Percentiles rank a stretch among this genome's conserved stretches.
phyloP scores from a whole-genome alignment of 2,888 invertebrate species.

The Axea sp. region DNA sequence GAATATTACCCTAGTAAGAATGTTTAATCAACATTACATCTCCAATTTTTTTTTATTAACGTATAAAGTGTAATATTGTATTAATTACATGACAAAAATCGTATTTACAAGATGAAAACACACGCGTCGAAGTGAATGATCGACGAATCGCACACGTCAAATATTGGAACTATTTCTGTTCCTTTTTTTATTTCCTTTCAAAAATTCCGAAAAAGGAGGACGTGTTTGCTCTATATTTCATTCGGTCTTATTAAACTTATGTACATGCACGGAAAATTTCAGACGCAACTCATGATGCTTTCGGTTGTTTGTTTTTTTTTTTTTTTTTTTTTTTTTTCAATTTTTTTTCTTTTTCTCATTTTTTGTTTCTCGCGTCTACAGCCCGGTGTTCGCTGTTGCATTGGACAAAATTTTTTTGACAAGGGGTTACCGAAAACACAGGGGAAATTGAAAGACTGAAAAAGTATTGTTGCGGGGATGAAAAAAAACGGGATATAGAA shows the following conservation, averaged over 20 bases:
- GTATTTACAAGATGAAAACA: slow-evolving; percentile 36
- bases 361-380: too few relatives aligned
- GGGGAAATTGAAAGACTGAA: too few relatives aligned
- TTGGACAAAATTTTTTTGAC: too few relatives aligned
- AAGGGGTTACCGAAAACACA: too few relatives aligned
- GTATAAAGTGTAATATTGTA: slow-evolving; percentile 42
- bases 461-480: too few relatives aligned
- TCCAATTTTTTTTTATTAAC: slow-evolving; percentile 9
- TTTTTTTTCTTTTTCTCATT: neutral
- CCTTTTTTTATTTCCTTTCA: neutral
- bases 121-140: slow-evolving; percentile 4
- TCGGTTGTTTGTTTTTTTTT: too few relatives aligned
- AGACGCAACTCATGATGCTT: too few relatives aligned
- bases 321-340: too few relatives aligned
- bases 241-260: slow-evolving; percentile 23
- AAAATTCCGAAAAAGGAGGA: slow-evolving; percentile 11
- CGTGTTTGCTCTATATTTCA: neutral
- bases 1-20: slow-evolving; percentile 22
- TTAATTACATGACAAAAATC: slow-evolving; percentile 38
- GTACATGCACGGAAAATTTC: slow-evolving; percentile 22
- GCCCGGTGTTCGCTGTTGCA: too few relatives aligned
- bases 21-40: slow-evolving; percentile 30
- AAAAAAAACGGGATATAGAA: too few relatives aligned
- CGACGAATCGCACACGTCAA: slow-evolving; percentile 4
- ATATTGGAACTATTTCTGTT: slow-evolving; percentile 18